Base-by-base conservation (phyloP, 2,113 vertebrate genomes). In the Odontophorus gujanensis region DNA sequence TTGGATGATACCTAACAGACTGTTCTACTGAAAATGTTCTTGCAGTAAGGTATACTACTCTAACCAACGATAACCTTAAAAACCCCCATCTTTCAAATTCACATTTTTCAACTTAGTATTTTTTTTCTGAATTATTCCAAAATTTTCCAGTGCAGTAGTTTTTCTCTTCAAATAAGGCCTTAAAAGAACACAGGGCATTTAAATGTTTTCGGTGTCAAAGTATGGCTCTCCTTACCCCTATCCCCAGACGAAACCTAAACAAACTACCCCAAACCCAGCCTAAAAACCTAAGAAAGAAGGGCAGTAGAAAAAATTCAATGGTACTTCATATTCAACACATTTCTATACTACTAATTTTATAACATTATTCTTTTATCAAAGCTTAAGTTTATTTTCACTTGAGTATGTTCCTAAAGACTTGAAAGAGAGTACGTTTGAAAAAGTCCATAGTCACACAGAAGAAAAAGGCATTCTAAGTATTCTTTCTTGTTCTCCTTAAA, bases 121-220 rank as follows among this genome's bases (percentile, higher is more conserved):
- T 95, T 96, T 95, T 96, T 95, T 55, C 81, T 87, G 63, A 91
- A 34, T 92, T 93, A 91, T 78, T 93, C 82, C 83, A 76, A 90
- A 95, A 81, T 87, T 95, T 94, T 94, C 66, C 73, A 95, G 81
- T 96, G 91, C 66, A 91, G 87, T 73, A 90, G 28, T 40, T 53
- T 95, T 87, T 92, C 57, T 93, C 53, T 45, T 3, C 67, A 97
- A 97, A 87, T 85, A 95, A 90, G 57, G 67, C 40, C 61, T 36
- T 65, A 86, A 4, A 87, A 88, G 77, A 47, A 69, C 20, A 36
- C 68, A 79, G 93, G 81, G 71, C 17, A 93, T 75, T 72, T 69
- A 89, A 94, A 53, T 69, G 42, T 20, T 84, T 93, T 87, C 62
- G 81, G 85, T 50, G 15, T 9, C 17, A 19, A 78, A 69, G 36